Conservation (phyloP, 2,113 vertebrate species). For the Phylloscopus trochilus region DNA sequence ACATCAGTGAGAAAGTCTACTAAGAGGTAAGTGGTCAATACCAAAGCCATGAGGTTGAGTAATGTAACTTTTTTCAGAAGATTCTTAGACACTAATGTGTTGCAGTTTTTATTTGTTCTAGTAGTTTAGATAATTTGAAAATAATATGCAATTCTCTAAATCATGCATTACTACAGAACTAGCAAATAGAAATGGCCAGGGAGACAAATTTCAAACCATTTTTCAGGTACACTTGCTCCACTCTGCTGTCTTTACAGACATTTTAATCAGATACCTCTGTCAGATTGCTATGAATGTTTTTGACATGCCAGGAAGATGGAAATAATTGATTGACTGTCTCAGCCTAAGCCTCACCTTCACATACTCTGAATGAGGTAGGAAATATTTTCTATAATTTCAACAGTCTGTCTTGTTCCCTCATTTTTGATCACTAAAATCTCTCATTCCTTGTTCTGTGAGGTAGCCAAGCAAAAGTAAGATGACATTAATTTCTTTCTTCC, state of each 20-base stretch:
- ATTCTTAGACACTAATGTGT: not conserved
- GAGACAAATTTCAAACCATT: not conserved
- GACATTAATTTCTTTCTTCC: not conserved
- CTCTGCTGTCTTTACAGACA: not conserved
- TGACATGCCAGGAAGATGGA: not conserved
- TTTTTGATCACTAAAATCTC: not conserved
- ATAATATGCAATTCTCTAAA: not conserved
- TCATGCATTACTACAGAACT: not conserved
- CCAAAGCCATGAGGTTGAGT: rapidly evolving
- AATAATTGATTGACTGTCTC: not conserved
- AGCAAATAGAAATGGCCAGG: not conserved
- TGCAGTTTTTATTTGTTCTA: not conserved
- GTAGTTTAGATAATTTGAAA: not conserved
- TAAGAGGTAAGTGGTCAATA: not conserved
- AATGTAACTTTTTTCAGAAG: not conserved
- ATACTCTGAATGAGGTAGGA: not conserved
- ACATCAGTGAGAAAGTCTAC: not conserved
- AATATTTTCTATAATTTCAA: not conserved
- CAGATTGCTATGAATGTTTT: not conserved
- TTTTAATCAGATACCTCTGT: not conserved
- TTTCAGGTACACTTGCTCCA: not conserved
- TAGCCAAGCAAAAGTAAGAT: not conserved
- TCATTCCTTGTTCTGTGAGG: not conserved
- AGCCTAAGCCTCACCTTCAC: not conserved
- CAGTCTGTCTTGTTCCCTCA: not conserved